A percentile compares a stretch with the other conserved stretches of the same genome.
phyloP scores from a whole-genome alignment of 2,113 vertebrate genomes.

The Salvator merianae region DNA sequence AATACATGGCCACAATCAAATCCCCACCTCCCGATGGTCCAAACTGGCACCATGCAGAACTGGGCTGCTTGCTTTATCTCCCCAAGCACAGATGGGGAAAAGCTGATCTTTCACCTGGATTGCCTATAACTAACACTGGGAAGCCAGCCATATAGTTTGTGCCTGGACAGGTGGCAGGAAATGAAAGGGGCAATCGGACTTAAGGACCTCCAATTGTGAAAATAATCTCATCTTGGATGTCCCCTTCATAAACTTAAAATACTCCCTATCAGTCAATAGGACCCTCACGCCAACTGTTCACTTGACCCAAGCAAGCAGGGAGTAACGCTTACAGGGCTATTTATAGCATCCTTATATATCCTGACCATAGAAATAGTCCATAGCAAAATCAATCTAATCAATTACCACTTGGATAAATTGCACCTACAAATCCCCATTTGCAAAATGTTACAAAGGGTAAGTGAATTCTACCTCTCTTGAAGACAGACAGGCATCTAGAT shows the following conservation, averaged over 20 bases:
- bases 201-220: neutral
- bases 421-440: neutral
- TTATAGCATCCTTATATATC: neutral
- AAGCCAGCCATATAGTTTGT: neutral
- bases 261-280: neutral
- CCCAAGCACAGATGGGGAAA: neutral
- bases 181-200: neutral
- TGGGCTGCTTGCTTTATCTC: no score
- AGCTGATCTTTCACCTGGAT: neutral
- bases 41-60: no score
- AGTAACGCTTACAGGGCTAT: neutral
- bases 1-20: no score
- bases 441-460: rapidly evolving
- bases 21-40: no score
- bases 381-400: slow-evolving; percentile 3
- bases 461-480: neutral
- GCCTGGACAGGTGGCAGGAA: neutral
- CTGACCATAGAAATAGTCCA: slow-evolving; percentile 3
- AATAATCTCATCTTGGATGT: neutral
- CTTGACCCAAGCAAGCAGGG: neutral
- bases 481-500: rapidly evolving
- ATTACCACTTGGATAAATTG: neutral
- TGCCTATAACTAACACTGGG: no score
- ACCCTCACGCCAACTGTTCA: neutral
- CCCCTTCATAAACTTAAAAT: slow-evolving; percentile 4